Conservation (phyloP, 2,888 invertebrate species). For the Diloba caeruleocephala region DNA sequence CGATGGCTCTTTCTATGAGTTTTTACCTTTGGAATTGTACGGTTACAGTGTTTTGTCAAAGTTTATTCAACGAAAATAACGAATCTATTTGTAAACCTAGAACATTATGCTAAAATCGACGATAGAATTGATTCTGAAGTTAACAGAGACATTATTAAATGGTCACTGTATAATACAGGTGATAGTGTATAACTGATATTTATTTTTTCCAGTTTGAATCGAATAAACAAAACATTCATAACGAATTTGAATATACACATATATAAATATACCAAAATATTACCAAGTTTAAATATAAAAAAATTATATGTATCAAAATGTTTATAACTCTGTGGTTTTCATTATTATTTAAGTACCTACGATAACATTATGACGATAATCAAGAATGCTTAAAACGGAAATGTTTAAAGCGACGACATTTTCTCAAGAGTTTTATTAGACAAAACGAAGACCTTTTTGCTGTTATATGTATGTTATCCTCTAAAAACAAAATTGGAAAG, state of each 20-base stretch:
- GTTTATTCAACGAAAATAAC: not conserved
- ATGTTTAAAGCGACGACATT: slow-evolving; percentile 12
- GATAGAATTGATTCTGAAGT: slow-evolving; percentile 6
- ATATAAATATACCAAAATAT: too few species aligned
- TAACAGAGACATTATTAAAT: slow-evolving; percentile 7
- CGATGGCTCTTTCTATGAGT: slow-evolving; percentile 21
- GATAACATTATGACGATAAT: too few species aligned
- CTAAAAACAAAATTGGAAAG: slow-evolving; percentile 31
- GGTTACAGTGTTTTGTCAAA: not conserved
- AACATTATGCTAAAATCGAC: not conserved
- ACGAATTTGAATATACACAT: too few species aligned
- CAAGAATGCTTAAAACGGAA: too few species aligned
- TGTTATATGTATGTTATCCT: slow-evolving; percentile 9
- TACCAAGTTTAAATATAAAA: too few species aligned
- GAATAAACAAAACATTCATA: too few species aligned
- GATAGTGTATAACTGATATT: too few species aligned
- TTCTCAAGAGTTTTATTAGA: slow-evolving; percentile 13
- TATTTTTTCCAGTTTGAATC: too few species aligned
- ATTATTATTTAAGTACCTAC: not conserved
- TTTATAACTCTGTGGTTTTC: not conserved
- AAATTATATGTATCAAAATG: too few species aligned
- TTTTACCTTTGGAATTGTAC: slow-evolving; percentile 1
- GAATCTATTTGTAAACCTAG: not conserved
- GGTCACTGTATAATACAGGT: slow-evolving; percentile 10
- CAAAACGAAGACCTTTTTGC: slow-evolving; percentile 2